Evolutionary conservation across 2,797 vertebrate species (phyloP), one percentile per base, ranked within the genome.

Genomic region (Cyprinodon diabolis): DNA sequence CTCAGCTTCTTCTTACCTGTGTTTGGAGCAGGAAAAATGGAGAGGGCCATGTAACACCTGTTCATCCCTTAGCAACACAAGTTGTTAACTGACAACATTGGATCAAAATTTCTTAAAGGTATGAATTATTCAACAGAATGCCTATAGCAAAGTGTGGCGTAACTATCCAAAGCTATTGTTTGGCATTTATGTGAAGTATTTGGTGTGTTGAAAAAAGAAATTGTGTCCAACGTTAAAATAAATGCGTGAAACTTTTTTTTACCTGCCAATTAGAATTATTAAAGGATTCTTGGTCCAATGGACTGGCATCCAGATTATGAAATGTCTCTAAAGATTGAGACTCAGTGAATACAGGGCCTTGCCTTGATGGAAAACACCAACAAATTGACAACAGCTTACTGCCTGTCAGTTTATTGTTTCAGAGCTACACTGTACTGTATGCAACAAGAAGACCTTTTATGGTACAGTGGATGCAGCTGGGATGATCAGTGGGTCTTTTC

Each of bases 41-140:
- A 76, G 68, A 79, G 43, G 10, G 74, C 55, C 62, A 67, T 19
- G 56, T 19, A 66, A 49, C 69, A 83, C 71, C 70, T 69, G 75
- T 77, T 89, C 85, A 86, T 89, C 79, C 83, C 92, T 89, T 90
- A 90, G 91, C 92, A 94, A 94, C 90, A 21, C 76, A 60, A 76
- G 58, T 56, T 68, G 74, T 65, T 37, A 85, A 77, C 54, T 74
- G 65, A 90, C 79, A 91, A 93, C 88, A 91, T 4, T 30, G 67
- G 79, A 86, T 88, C 73, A 84, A 84, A 88, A 92, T 57, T 62
- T 80, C 74, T 75, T 65, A 51, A 82, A 12, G 70, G 52, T 43
- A 47, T 86, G 52, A 88, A 84, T 90, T 88, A 91, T 87, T 89
- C 54, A 92, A 74, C 72, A 79, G 57, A 77, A 17, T 57, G 47